Evolutionary conservation across 2,888 invertebrate genomes (phyloP).

Genomic region (Brachynemurus nebulosus): DNA sequence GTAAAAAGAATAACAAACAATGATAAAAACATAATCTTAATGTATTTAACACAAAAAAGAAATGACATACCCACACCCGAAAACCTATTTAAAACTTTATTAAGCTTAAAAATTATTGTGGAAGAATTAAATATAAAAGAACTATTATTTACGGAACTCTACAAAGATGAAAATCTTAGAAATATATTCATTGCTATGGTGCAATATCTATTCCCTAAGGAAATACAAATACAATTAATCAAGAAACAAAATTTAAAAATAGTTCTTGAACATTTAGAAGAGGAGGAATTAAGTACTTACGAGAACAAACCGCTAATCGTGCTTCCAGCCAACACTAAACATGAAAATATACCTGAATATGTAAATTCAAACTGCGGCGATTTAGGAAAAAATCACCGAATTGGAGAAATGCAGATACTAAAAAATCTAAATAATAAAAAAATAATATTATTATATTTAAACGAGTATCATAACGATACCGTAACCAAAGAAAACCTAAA

Average conservation of each 20-base stretch:
- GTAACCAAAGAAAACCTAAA: background rate
- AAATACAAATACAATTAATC: background rate
- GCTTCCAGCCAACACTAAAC: background rate
- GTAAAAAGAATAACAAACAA: background rate
- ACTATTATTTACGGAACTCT: background rate
- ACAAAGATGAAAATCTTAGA: background rate
- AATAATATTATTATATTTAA: background rate
- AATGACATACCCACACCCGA: background rate
- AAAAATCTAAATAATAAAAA: background rate
- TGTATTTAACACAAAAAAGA: background rate
- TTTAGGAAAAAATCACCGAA: background rate
- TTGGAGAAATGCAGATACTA: background rate
- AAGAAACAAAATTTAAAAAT: background rate
- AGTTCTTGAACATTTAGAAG: background rate
- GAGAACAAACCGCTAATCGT: background rate
- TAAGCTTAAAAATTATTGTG: background rate
- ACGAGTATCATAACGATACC: background rate
- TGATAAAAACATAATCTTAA: background rate
- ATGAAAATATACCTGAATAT: background rate
- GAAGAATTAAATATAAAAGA: background rate
- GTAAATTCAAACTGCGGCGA: background rate
- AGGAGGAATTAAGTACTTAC: background rate
- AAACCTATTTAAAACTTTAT: background rate
- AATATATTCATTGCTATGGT: background rate
- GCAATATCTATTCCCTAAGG: background rate